phyloP scores from a whole-genome alignment of 2,113 vertebrate genomes.

The human (Homo sapiens) region GRCh38 chr12:62104001-62104500 shows the following conservation, averaged over 20 bases:
- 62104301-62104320: constrained; percentile 77
- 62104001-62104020: constrained; percentile 77
- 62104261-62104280: constrained; percentile 43
- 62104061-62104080: constrained; percentile 69
- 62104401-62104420: neutral
- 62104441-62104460: neutral
- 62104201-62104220: constrained; percentile 81
- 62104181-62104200: constrained; percentile 82
- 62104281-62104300: constrained; percentile 71
- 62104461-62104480: constrained; percentile 36
- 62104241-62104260: constrained; percentile 72
- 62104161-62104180: constrained; percentile 76
- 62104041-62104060: constrained; percentile 67
- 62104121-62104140: constrained; percentile 77
- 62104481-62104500: neutral
- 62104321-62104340: constrained; percentile 72
- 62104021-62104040: constrained; percentile 73
- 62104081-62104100: constrained; percentile 78
- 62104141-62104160: constrained; percentile 80
- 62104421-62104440: neutral
- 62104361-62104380: constrained; percentile 60
- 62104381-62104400: constrained; percentile 42
- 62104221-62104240: constrained; percentile 74
- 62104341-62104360: constrained; percentile 67
- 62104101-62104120: constrained; percentile 82